Base-by-base conservation (phyloP, 2,888 invertebrate species). In the Coelinius sp. region DNA sequence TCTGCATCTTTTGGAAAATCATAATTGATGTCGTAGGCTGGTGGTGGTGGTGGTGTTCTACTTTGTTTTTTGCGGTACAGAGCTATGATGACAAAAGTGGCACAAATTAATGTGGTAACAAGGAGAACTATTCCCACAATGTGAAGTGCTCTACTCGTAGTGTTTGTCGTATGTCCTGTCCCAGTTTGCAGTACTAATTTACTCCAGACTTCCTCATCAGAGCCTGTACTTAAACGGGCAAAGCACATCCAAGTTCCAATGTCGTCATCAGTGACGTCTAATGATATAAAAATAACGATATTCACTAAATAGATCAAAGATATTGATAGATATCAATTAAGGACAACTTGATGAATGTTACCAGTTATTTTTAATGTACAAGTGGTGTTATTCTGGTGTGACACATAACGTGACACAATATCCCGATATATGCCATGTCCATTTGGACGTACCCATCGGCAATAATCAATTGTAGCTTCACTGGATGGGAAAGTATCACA, bases 391-490 rank as follows among this genome's bases (percentile, higher is more conserved):
- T 63, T 63, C 64, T 56, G 76, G 75, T 6, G 25, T 65, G 22
- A 65, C 70, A 56, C 65, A 46, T 74, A 78, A 24, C 72, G 71
- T 8, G 38, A 27, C 12, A 41, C 41, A 22, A 71, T 73, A 20
- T 56, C 27, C 31, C 46, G 62, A 52, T 80, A 78, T 75, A 86
- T 81, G 75, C 83, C 83, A 38, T 74, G 74, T 73, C 85, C 84
- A 70, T 81, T 77, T 35, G 86, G 86, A 63, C 79, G 83, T 63
- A 86, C 75, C 86, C 86, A 86, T 62, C 85, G 81, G 68, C 86
- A 86, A 65, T 84, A 81, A 70, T 82, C 76, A 72, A 86, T 78
- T 24, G 76, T 75, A 22, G 76, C 80, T 65, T 81, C 73, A 24
- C 70, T 74, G 22, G 68, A 76, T 35, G 81, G 82, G 74, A 84